Percentiles rank a stretch among this genome's conserved stretches.
phyloP scores from a whole-genome alignment of 2,888 invertebrate genomes.

The Lathronympha strigana region DNA sequence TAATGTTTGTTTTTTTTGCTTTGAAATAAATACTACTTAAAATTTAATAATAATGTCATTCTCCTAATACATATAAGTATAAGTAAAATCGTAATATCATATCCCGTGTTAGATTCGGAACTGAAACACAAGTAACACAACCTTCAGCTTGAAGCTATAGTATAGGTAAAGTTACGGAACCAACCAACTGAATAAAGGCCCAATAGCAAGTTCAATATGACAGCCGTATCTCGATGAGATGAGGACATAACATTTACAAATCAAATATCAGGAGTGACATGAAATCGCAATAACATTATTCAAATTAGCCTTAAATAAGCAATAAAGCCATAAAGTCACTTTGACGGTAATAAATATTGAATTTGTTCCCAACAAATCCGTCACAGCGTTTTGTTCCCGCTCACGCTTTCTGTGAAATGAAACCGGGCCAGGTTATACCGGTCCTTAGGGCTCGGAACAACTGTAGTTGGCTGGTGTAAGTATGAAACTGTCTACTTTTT shows the following conservation, averaged over 20 bases:
- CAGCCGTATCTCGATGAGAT: conserved; percentile 13
- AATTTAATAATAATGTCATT: too few species aligned
- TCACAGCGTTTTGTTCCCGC: conserved; percentile 56
- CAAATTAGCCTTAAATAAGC: conserved; percentile 48
- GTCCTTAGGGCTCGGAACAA: conserved; percentile 52
- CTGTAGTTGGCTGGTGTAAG: conserved; percentile 43
- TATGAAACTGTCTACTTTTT: conserved; percentile 45
- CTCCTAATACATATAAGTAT: too few species aligned
- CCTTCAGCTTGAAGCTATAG: too few species aligned
- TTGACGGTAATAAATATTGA: conserved; percentile 48
- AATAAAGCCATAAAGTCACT: conserved; percentile 45
- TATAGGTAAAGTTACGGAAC: neutral
- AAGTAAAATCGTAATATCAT: too few species aligned
- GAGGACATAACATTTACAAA: conserved; percentile 30
- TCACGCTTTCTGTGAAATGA: conserved; percentile 61
- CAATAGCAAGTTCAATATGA: neutral
- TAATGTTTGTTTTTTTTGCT: too few species aligned
- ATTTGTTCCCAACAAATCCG: conserved; percentile 64
- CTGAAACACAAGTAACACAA: too few species aligned
- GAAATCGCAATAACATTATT: conserved; percentile 41
- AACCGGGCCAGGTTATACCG: conserved; percentile 63
- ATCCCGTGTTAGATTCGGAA: too few species aligned
- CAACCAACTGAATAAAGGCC: neutral
- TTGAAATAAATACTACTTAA: too few species aligned
- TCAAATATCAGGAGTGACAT: conserved; percentile 31